These are phyloP conservation scores for Elephantulus edwardii DNA, from an alignment of 2,113 vertebrate genomes.

Conservation along the genomic window DNA sequence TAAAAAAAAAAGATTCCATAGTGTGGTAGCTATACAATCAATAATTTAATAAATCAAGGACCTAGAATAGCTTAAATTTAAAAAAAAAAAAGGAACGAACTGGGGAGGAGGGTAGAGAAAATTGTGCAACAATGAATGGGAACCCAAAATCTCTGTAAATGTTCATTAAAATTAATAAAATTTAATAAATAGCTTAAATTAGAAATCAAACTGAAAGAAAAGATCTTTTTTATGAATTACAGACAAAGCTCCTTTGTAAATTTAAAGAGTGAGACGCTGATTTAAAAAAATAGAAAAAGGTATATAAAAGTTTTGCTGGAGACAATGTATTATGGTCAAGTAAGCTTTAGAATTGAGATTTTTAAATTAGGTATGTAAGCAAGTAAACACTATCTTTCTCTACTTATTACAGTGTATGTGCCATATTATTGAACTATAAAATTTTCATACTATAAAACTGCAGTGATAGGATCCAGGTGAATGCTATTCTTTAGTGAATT, in stretches of 20 bases:
- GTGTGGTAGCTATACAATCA: background rate
- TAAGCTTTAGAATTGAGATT: constrained; percentile 6
- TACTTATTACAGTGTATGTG: background rate
- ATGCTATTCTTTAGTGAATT: background rate
- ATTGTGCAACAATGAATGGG: too few relatives aligned
- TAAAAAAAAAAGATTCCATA: background rate
- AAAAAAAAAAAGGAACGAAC: too few relatives aligned
- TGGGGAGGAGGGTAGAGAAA: too few relatives aligned
- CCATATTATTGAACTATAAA: background rate
- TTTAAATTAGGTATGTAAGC: constrained; percentile 22
- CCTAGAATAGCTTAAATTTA: constrained; percentile 8
- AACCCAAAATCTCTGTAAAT: too few relatives aligned
- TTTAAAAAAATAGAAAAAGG: background rate
- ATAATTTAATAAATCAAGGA: constrained; percentile 24
- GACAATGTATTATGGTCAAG: constrained; percentile 14
- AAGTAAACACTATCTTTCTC: background rate
- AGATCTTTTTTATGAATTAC: background rate
- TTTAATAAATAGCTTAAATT: constrained; percentile 43
- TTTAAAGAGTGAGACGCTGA: background rate
- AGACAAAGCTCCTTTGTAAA: background rate
- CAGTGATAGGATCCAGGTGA: constrained; percentile 18
- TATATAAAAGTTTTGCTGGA: background rate
- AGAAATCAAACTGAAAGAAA: constrained; percentile 20
- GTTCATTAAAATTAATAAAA: too few relatives aligned
- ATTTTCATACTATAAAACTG: background rate